Evolutionary conservation across 2,113 vertebrate species (phyloP).

Genomic region (Alectura lathami): DNA sequence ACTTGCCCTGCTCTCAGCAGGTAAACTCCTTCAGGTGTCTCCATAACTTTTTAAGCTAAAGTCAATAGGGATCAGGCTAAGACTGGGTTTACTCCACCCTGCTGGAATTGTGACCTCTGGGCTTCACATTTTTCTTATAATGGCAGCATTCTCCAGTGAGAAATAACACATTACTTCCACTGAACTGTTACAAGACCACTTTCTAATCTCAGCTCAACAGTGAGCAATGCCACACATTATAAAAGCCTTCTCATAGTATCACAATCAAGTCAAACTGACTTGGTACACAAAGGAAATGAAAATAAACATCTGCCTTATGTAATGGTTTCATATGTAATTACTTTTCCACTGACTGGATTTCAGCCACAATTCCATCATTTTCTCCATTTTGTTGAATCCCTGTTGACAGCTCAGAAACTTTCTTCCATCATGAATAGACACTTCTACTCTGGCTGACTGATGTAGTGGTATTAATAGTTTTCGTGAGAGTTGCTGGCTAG

Average conservation of each 20-base stretch:
- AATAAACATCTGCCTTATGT: conserved; percentile 10
- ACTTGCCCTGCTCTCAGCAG: neutral
- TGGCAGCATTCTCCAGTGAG: neutral
- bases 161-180: conserved; percentile 9
- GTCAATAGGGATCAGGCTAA: neutral
- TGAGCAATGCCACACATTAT: neutral
- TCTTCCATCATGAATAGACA: neutral
- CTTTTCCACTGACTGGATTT: neutral
- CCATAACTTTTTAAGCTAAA: neutral
- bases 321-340: conserved; percentile 21
- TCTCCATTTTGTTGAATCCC: conserved; percentile 21
- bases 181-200: neutral
- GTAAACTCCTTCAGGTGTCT: neutral
- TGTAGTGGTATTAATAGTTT: neutral
- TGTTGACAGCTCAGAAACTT: conserved; percentile 18
- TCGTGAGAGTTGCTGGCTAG: neutral
- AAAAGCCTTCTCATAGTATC: neutral
- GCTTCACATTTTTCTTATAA: neutral
- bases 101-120: neutral
- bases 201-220: neutral
- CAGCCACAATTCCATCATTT: conserved; percentile 21
- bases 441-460: neutral
- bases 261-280: neutral
- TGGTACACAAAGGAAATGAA: conserved; percentile 36
- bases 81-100: neutral